Evolutionary conservation across 2,797 vertebrate species (phyloP), one percentile per base, ranked within the genome.

Genomic region (Coccyzus lansbergi): DNA sequence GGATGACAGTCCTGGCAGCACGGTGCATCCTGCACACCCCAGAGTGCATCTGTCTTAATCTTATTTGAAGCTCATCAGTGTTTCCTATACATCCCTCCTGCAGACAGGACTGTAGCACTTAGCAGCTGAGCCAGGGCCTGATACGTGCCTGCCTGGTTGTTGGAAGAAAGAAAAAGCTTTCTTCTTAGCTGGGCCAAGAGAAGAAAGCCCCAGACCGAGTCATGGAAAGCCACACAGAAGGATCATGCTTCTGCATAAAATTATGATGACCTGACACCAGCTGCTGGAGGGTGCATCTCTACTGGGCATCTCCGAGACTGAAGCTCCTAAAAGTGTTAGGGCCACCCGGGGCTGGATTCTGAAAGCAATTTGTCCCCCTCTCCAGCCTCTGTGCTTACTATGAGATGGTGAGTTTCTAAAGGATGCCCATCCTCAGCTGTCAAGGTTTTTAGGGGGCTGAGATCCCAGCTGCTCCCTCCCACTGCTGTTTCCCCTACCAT

Each of bases 191-290:
- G 44, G 34, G 21, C 15, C 28, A 48, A 26, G 7, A 72, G n/a
- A 25, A 84, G 34, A 56, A 86, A 8, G 12, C n/a, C 25, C 5
- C 6, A 34, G 29, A 16, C 24, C 74, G 58, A 8, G 12, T 18
- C 56, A 5, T 44, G 44, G 28, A 33, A 69, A 64, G 22, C 44
- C 34, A n/a, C 12, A 22, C 0, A 8, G 60, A 25, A 91, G 13
- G 31, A 16, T 10, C 3, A 4, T 3, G 3, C 36, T 74, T 81
- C 18, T 19, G 18, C 11, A 10, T 44, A 26, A 63, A 0, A 1
- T 10, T 34, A 9, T 26, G 25, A 19, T 79, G 64, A 44, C 40
- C 19, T 48, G 31, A 14, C 38, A 34, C 29, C 24, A 55, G 64
- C 20, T 80, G 48, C 17, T 46, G n/a, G 2, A 31, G 31, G 1